phyloP scores from a whole-genome alignment of 2,797 vertebrate species.

The Poliocrania exsul region DNA sequence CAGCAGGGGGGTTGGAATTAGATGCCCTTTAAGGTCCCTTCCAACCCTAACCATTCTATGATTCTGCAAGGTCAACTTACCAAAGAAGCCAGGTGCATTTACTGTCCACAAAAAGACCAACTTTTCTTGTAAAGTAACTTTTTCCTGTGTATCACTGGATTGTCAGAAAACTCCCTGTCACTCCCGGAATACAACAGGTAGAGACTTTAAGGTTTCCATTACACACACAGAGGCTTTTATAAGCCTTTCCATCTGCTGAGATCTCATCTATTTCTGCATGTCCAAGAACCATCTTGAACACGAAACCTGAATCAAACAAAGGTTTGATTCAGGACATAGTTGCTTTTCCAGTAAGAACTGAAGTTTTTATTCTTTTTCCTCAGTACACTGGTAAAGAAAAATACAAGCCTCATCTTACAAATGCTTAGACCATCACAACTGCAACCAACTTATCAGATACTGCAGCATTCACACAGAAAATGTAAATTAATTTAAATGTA shows the following conservation, averaged over 20 bases:
- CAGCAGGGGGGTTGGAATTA: not conserved
- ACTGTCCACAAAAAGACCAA: not conserved
- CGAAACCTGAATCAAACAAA: not conserved
- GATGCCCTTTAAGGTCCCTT: not conserved
- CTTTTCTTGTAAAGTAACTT: not conserved
- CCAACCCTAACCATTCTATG: not conserved
- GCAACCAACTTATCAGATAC: not conserved
- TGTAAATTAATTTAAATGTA: constrained; percentile 9
- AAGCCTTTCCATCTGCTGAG: not conserved
- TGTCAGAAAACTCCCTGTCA: not conserved
- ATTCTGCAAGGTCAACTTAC: not conserved
- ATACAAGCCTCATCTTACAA: not conserved
- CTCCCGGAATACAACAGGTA: rapidly evolving
- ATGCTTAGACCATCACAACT: not conserved
- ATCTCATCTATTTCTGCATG: not conserved
- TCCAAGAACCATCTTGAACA: not conserved
- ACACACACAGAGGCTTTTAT: not conserved
- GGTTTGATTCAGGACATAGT: not conserved
- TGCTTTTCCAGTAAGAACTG: not conserved
- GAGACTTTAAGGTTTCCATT: not conserved
- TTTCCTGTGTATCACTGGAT: not conserved
- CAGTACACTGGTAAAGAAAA: not conserved
- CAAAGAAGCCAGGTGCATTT: not conserved
- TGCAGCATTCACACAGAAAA: not conserved
- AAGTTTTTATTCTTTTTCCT: not conserved